Percentiles rank a stretch among this genome's conserved stretches.
phyloP scores from a whole-genome alignment of 1,140 invertebrate species.

The Homalodisca vitripennis region DNA sequence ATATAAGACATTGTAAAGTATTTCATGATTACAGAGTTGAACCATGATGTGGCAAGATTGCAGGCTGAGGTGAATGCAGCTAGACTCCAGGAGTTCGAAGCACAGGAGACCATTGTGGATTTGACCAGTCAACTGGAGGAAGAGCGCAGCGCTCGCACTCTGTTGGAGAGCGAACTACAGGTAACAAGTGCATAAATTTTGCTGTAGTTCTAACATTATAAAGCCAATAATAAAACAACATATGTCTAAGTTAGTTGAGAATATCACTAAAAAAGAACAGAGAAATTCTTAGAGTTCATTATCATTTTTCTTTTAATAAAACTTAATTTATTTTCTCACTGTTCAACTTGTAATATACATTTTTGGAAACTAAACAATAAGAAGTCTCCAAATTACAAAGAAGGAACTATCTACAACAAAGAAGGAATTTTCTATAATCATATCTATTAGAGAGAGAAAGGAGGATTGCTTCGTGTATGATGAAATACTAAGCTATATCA shows the following conservation, averaged over 20 bases:
- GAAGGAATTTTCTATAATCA: no score
- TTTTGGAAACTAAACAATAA: no score
- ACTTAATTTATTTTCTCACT: neutral
- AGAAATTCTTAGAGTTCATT: neutral
- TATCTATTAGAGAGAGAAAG: no score
- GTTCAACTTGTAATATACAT: no score
- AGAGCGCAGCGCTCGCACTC: constrained; percentile 51
- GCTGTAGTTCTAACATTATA: no score
- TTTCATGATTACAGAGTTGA: constrained; percentile 57
- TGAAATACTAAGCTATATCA: no score
- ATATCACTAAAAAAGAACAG: neutral
- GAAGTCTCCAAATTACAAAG: no score
- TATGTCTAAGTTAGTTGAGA: no score
- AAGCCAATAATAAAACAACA: no score
- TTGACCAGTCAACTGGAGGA: constrained; percentile 56
- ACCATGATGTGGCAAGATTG: constrained; percentile 60
- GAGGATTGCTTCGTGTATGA: no score
- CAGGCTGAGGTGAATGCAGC: constrained; percentile 65
- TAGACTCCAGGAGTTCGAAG: constrained; percentile 66
- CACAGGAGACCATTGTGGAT: constrained; percentile 57
- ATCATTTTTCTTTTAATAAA: neutral
- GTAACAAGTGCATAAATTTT: constrained; percentile 41
- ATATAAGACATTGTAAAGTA: no score
- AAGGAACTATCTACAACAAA: no score
- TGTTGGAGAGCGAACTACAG: constrained; percentile 51